These are phyloP conservation scores for Myiopsitta monachus DNA, from an alignment of 2,113 vertebrate genomes.

Conservation along the genomic window DNA sequence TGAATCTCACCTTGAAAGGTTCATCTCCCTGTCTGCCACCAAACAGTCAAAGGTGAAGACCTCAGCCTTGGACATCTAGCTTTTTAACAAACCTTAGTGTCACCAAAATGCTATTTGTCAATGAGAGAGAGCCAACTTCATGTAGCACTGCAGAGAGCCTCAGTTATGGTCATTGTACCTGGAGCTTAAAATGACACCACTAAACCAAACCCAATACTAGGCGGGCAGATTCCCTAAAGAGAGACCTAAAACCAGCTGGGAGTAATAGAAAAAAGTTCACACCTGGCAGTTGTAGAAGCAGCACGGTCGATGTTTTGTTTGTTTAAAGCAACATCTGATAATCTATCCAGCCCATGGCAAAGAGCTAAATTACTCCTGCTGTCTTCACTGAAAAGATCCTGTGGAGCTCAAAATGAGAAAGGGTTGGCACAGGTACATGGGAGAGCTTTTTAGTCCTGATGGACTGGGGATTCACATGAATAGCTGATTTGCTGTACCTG, in stretches of 20 bases:
- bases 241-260: background rate
- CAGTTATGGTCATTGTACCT: background rate
- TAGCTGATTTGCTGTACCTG: background rate
- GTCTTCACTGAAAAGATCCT: background rate
- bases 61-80: background rate
- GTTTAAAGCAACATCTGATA: background rate
- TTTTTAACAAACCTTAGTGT: background rate
- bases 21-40: background rate
- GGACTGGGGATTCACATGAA: background rate
- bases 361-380: background rate
- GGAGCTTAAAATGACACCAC: background rate
- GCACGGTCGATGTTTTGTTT: background rate
- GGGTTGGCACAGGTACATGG: background rate
- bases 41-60: background rate
- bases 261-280: background rate
- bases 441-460: background rate
- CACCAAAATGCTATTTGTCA: background rate
- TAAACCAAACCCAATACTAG: background rate
- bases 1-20: background rate
- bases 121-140: background rate
- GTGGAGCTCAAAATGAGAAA: background rate
- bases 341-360: background rate
- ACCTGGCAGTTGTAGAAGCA: background rate
- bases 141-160: fast-evolving
- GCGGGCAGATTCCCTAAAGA: background rate